Base-by-base conservation (phyloP, 1,140 invertebrate species). In the Colletes gigas region DNA sequence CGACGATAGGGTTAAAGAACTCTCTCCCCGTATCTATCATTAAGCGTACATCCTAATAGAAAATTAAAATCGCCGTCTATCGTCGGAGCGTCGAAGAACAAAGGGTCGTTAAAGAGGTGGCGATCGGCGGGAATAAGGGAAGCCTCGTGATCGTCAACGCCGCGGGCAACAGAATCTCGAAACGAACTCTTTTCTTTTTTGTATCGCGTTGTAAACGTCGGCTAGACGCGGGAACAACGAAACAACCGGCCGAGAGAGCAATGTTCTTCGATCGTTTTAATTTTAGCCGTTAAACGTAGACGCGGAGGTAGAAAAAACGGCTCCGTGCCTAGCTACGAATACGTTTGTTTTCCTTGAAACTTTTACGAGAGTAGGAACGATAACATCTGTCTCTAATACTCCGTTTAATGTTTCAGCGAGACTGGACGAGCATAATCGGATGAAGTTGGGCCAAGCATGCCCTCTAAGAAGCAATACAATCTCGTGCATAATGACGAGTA, bases 401-500 rank as follows among this genome's bases (percentile, higher is more conserved):
- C 44, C 41, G 14, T 44, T 0, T 67, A 52, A 47, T 80, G 78
- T 92, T 92, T 69, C 91, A 93, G 92, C 88, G 88, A 84, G 88
- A 88, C 88, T 91, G 90, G 88, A 89, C 87, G 86, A 90, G 86
- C 78, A 81, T 88, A 91, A 90, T 90, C 89, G 89, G 88, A 91
- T 92, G 89, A 91, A 90, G 91, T 82, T 89, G 91, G 91, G 90
- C 90, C 89, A 89, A 92, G 93, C 83, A 97, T 97, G 96, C 96
- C 96, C 90, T 97, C 96, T 89, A 98, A 97, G 92, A 97, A 96
- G 93, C 96, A 97, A 88, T 99, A 99, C 94, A 97, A 99, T 93
- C 94, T 99, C 92, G 98, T 99, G 88, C 96, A 97, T 84, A 98
- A 98, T 93, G 98, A 99, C 93, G 97, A 99, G 87, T 98, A 97